Conservation (phyloP, 2,113 vertebrate genomes). For the Phalacrocorax brasilianus region DNA sequence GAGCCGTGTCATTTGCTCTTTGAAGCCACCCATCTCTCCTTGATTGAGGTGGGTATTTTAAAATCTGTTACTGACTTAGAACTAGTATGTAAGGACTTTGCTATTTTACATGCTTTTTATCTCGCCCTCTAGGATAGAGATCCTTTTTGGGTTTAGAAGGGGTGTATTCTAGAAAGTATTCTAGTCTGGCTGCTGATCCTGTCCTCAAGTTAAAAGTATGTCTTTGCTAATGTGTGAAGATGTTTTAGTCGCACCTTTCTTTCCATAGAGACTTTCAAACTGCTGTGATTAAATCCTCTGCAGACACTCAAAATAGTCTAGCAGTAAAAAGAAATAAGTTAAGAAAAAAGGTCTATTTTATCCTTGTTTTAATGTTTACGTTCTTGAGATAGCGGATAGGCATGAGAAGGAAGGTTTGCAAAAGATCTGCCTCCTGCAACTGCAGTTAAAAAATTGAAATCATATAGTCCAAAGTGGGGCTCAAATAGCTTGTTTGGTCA, state of each 20-base stretch:
- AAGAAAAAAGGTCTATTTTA: background rate
- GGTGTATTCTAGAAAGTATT: background rate
- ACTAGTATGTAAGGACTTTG: background rate
- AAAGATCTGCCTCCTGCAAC: background rate
- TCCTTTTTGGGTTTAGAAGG: background rate
- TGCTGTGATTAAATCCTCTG: too few species aligned
- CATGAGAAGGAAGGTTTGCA: background rate
- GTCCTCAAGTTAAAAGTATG: background rate
- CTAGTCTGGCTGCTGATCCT: background rate
- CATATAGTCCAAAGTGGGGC: fast-evolving
- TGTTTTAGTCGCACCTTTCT: background rate
- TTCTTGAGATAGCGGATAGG: background rate
- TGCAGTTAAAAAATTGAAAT: background rate
- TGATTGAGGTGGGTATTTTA: background rate
- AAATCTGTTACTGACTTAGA: background rate
- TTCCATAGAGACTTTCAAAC: background rate
- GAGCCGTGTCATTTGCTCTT: background rate
- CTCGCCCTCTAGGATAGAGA: background rate
- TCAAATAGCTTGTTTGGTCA: background rate
- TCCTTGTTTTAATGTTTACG: background rate
- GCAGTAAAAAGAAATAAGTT: too few species aligned
- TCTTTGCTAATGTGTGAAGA: background rate
- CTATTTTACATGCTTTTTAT: background rate
- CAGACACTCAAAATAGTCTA: too few species aligned
- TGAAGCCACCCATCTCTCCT: background rate